Percentiles rank a stretch among this genome's conserved stretches.
These are phyloP conservation scores for Triplophysa siluroides DNA, from an alignment of 2,113 vertebrate genomes.

Conservation along the genomic window DNA sequence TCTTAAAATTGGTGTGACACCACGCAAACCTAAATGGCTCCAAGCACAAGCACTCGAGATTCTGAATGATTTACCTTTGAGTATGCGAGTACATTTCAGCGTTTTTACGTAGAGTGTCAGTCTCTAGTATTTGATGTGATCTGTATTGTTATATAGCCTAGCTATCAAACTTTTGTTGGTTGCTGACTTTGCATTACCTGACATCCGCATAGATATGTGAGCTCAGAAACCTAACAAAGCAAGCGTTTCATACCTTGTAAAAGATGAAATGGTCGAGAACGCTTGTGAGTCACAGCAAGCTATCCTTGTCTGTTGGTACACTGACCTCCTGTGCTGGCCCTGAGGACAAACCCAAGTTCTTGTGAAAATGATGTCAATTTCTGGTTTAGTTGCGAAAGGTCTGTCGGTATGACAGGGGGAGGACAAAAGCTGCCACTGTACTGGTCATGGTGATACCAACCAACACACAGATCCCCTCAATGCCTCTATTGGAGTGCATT, in stretches of 20 bases:
- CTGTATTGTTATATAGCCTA: neutral
- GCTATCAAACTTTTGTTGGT: neutral
- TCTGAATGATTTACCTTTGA: slow-evolving; percentile 1
- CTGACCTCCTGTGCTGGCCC: neutral
- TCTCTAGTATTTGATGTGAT: neutral
- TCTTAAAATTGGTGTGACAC: neutral
- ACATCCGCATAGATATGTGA: neutral
- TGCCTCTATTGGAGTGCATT: neutral
- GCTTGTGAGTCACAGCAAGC: neutral
- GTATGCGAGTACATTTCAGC: neutral
- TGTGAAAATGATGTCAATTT: neutral
- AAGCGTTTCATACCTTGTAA: neutral
- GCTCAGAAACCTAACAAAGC: neutral
- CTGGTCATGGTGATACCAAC: neutral
- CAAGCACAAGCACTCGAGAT: neutral
- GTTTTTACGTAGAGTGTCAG: neutral
- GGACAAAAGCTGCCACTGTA: neutral
- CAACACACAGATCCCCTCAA: neutral
- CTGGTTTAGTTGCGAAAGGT: neutral
- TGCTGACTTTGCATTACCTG: neutral
- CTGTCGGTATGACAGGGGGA: neutral
- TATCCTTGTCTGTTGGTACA: too few relatives aligned
- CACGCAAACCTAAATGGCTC: neutral
- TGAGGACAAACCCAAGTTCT: neutral
- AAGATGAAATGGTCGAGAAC: neutral